Conservation (phyloP, 1,140 invertebrate genomes). For the Bombus difficillimus region DNA sequence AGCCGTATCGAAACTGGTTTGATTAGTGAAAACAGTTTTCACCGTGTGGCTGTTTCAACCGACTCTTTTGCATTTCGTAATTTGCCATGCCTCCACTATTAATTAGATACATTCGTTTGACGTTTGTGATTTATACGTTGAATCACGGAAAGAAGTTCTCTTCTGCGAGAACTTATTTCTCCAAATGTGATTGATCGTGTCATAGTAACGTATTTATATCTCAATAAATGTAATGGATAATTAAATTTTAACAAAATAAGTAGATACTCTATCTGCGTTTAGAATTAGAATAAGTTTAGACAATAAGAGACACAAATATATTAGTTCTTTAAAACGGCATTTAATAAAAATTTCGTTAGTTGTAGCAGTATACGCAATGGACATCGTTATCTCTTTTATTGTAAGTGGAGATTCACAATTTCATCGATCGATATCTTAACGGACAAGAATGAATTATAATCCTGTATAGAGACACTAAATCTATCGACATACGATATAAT, state of each 20-base stretch:
- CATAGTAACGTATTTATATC: neutral
- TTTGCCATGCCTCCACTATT: neutral
- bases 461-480: too few species aligned
- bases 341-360: neutral
- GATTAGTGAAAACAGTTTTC: constrained; percentile 46
- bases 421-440: too few species aligned
- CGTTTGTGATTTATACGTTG: neutral
- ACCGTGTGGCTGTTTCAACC: neutral
- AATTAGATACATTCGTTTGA: neutral
- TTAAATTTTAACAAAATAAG: too few species aligned
- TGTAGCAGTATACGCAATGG: neutral
- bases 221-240: neutral
- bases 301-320: neutral
- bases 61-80: constrained; percentile 1
- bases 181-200: neutral
- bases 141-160: neutral
- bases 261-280: too few species aligned
- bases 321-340: neutral
- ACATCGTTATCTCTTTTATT: neutral
- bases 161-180: neutral
- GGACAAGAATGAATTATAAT: neutral
- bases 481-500: too few species aligned
- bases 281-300: neutral
- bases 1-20: constrained; percentile 34
- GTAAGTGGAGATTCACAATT: neutral